Evolutionary conservation across 2,888 invertebrate genomes (phyloP), one percentile per base, ranked within the genome.

Genomic region (Ormyrus labotus): DNA sequence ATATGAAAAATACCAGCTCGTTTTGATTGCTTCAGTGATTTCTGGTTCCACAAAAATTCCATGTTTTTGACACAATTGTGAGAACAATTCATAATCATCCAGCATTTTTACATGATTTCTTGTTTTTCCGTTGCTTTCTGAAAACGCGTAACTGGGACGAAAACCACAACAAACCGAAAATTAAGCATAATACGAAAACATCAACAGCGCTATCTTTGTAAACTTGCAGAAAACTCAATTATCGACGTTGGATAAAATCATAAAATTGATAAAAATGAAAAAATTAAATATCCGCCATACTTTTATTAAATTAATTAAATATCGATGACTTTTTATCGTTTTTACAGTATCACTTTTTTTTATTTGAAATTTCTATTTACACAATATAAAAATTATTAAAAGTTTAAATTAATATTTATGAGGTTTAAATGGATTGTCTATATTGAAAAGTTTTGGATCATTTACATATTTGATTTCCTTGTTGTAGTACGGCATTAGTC

Each of bases 371-470:
- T 47, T 69, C 7, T 76, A 77, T 75, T 82, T 69, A 82, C 75
- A 81, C 72, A 78, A 34, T 76, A 81, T 10, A 83, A 73, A 83
- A 84, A 85, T 69, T 76, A 57, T 78, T 77, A 79, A 19, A 9
- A 47, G 4, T 60, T 70, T 6, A 0, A 48, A 72, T 83, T 81
- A 83, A 71, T 81, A 96, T 90, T 95, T 93, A 90, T 97, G 97
- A 8, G 95, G 94, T 84, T 96, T 92, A 60, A 96, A 91, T 6
- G 98, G 97, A 84, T 93, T 94, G 86, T 97, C 96, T 0, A 97
- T 96, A 89, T 99, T 96, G 91, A 97, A 99, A 57, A 99, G 91
- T 89, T 95, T 95, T 3, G 99, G 99, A 91, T 99, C 99, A 81
- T 95, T 94, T 6, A 96, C 89, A 89, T 95, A 99, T 69, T 92